These are phyloP conservation scores for Agonopterix arenella DNA, from an alignment of 2,888 invertebrate species.

Conservation along the genomic window DNA sequence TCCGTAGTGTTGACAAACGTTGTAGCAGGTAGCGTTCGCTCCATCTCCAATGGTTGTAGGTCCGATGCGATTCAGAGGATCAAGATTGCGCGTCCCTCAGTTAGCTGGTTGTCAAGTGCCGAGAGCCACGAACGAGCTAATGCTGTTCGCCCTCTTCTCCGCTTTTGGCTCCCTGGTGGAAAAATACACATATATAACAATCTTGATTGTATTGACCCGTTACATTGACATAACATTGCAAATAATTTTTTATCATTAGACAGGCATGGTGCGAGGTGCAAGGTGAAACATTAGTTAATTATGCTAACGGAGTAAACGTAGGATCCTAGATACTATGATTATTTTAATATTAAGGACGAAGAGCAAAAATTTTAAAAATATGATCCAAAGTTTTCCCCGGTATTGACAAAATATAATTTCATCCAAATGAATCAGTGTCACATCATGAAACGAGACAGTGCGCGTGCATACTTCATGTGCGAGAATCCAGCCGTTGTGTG, in stretches of 20 bases:
- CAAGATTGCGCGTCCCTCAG: slow-evolving; percentile 68
- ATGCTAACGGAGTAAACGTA: too few relatives aligned
- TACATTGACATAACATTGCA: background rate
- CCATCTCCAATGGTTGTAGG: slow-evolving; percentile 40
- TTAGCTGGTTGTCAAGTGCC: slow-evolving; percentile 82
- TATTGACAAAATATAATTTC: too few relatives aligned
- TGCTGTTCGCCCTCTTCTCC: slow-evolving; percentile 93
- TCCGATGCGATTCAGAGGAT: slow-evolving; percentile 60
- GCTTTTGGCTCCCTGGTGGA: slow-evolving; percentile 84
- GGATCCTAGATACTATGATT: background rate
- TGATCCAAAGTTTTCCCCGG: too few relatives aligned
- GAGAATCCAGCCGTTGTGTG: slow-evolving; percentile 79
- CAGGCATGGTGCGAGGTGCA: slow-evolving; percentile 58
- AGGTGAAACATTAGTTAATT: slow-evolving; percentile 34
- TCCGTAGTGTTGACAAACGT: slow-evolving; percentile 31
- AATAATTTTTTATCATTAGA: background rate
- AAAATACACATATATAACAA: background rate
- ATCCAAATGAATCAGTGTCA: too few relatives aligned
- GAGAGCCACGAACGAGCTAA: slow-evolving; percentile 87
- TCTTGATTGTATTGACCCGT: too few relatives aligned
- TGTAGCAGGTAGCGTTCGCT: slow-evolving; percentile 31
- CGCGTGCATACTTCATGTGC: slow-evolving; percentile 75
- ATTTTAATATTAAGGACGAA: slow-evolving; percentile 7
- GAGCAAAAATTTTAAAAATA: too few relatives aligned
- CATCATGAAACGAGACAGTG: slow-evolving; percentile 23